Conservation (phyloP, 53 echinoderm and acorn worm genomes). For the Actinopyga echinites region DNA sequence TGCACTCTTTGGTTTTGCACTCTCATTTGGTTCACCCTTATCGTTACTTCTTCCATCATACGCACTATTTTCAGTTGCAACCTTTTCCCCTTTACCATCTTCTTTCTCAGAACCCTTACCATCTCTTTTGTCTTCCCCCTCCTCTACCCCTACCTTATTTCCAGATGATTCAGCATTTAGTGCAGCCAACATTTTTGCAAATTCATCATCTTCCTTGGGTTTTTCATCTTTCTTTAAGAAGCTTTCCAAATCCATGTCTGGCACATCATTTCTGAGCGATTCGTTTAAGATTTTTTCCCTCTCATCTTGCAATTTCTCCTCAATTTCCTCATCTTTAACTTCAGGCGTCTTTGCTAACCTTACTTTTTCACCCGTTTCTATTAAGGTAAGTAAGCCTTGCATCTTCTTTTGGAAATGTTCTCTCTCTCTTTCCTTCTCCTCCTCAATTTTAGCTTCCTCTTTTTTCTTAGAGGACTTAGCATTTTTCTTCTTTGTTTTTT, state of each 20-base stretch:
- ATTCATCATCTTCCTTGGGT: conserved; percentile 25
- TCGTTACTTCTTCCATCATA: no score
- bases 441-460: conserved; percentile 4
- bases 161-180: conserved; percentile 14
- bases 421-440: conserved; percentile 15
- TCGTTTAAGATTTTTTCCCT: background rate
- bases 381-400: conserved; percentile 44
- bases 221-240: conserved; percentile 7
- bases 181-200: conserved; percentile 17
- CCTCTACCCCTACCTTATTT: background rate
- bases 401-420: conserved; percentile 33
- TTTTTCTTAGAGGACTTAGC: background rate
- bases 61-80: no score
- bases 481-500: conserved; percentile 1
- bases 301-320: background rate
- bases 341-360: conserved; percentile 10
- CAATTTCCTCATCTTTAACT: conserved; percentile 16
- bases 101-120: background rate
- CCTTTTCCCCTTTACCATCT: background rate
- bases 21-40: background rate
- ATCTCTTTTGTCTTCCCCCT: background rate
- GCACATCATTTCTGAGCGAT: conserved; percentile 10
- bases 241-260: conserved; percentile 26
- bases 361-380: conserved; percentile 54
- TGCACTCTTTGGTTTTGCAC: background rate